These are phyloP conservation scores for Xanthorhoe designata DNA, from an alignment of 2,888 invertebrate genomes.

Conservation along the genomic window DNA sequence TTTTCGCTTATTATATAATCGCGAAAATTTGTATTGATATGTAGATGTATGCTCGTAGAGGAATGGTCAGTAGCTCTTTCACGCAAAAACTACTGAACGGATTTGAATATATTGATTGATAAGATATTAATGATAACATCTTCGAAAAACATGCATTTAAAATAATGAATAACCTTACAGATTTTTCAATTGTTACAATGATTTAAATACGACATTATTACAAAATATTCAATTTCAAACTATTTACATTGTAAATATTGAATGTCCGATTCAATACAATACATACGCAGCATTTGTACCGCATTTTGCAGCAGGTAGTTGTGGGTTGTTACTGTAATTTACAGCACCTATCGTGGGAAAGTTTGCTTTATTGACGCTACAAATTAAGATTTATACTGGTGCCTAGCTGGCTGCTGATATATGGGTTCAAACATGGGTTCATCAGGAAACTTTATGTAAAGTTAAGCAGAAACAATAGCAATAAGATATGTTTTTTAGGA, in stretches of 20 bases:
- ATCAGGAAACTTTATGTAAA: conserved; percentile 9
- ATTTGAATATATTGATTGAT: too few relatives aligned
- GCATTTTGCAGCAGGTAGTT: conserved; percentile 29
- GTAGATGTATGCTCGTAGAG: too few relatives aligned
- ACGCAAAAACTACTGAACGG: too few relatives aligned
- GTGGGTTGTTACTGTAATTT: conserved; percentile 42
- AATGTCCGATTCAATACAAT: conserved; percentile 1
- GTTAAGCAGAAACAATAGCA: neutral
- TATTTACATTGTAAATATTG: neutral
- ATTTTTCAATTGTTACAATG: too few relatives aligned
- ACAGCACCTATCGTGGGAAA: conserved; percentile 38
- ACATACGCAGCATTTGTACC: neutral
- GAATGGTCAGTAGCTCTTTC: too few relatives aligned
- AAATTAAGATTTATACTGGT: conserved; percentile 27
- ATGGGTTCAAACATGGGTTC: conserved; percentile 20
- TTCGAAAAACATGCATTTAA: too few relatives aligned
- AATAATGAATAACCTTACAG: too few relatives aligned
- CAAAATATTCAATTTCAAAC: neutral
- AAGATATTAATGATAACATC: too few relatives aligned
- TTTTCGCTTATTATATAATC: too few relatives aligned
- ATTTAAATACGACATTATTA: too few relatives aligned
- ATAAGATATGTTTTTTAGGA: too few relatives aligned
- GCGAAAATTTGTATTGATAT: too few relatives aligned
- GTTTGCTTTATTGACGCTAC: conserved; percentile 38
- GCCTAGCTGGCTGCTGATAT: conserved; percentile 18